A percentile compares a stretch with the other conserved stretches of the same genome.
Evolutionary conservation across 1,140 invertebrate genomes (phyloP).

Genomic region (Cydia pomonella): DNA sequence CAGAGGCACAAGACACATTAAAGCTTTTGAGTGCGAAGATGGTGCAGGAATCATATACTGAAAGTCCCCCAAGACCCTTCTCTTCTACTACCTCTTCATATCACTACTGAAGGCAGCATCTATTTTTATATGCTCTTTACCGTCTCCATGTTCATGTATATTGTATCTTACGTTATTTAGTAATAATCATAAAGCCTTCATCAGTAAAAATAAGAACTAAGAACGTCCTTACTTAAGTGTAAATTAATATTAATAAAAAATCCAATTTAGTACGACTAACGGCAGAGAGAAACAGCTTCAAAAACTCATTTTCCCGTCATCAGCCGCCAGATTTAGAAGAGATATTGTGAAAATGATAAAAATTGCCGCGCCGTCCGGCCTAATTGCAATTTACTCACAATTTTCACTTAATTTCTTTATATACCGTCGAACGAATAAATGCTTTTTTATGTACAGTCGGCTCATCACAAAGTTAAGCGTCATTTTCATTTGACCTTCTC

Average conservation of each 20-base stretch:
- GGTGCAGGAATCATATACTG: no score
- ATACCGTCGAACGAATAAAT: background rate
- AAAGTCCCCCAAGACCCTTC: no score
- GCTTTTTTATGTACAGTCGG: background rate
- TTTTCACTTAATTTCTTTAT: conserved; percentile 36
- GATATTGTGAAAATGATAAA: conserved; percentile 18
- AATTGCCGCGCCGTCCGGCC: conserved; percentile 37
- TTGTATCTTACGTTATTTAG: no score
- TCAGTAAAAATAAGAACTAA: no score
- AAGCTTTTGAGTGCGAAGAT: no score
- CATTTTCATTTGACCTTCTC: no score
- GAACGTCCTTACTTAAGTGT: background rate
- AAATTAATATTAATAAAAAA: background rate
- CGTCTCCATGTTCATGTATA: no score
- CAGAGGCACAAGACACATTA: no score
- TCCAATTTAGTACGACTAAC: background rate
- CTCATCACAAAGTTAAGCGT: conserved; percentile 42
- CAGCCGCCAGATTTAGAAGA: conserved; percentile 2
- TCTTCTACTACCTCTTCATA: no score
- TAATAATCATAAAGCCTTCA: no score
- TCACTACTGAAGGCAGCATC: no score
- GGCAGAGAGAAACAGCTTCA: conserved; percentile 43
- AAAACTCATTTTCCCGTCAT: conserved; percentile 38
- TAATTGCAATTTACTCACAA: conserved; percentile 58
- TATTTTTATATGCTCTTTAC: no score